Conservation (phyloP, 92 coral and sea anemone genomes). For the Bergia puertoricense region DNA sequence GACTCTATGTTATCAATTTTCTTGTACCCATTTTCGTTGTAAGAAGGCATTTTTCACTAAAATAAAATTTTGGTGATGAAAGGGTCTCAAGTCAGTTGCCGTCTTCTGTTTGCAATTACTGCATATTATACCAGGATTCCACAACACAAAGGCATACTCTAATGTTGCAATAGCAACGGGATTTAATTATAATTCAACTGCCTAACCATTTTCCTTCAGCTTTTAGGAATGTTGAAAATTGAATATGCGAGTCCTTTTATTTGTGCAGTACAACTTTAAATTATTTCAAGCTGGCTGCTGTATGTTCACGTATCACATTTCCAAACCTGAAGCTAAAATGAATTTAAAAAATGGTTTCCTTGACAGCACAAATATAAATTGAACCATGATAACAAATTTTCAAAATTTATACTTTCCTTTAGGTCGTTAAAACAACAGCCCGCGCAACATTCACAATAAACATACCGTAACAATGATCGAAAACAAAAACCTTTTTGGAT, state of each 20-base stretch:
- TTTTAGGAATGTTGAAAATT: too few species aligned
- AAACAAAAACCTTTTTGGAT: too few species aligned
- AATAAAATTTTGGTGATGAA: background rate
- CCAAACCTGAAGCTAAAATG: background rate
- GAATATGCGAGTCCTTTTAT: background rate
- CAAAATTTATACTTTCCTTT: too few species aligned
- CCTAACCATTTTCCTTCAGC: too few species aligned
- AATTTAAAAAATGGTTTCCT: background rate
- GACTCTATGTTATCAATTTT: constrained; percentile 3
- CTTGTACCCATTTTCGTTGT: background rate
- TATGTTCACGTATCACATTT: too few species aligned
- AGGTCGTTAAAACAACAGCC: background rate
- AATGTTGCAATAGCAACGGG: background rate
- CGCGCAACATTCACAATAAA: background rate
- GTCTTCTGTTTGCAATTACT: background rate
- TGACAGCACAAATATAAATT: background rate
- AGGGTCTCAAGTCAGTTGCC: background rate
- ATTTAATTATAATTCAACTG: too few species aligned
- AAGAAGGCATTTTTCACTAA: background rate
- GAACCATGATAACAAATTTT: background rate
- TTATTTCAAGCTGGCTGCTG: too few species aligned
- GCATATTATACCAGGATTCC: background rate
- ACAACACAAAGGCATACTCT: background rate
- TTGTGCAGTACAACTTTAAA: background rate
- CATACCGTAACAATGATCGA: background rate